phyloP scores from a whole-genome alignment of 2,797 vertebrate species.

The Chelmon rostratus region DNA sequence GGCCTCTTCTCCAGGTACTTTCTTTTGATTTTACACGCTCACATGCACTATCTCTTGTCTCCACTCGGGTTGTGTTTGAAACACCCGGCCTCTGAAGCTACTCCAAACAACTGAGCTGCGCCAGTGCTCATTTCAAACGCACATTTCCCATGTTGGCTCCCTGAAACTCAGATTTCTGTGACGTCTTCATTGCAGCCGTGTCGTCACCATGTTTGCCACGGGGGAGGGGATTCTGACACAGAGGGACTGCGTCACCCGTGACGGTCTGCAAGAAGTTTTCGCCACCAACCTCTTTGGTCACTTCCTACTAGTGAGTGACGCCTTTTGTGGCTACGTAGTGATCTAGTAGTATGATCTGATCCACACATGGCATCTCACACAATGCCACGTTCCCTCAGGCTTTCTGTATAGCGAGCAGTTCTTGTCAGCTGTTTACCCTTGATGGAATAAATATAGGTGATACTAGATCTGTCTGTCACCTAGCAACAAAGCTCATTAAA shows the following conservation, averaged over 20 bases:
- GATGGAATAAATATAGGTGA: slow-evolving; percentile 41
- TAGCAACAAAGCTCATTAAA: slow-evolving; percentile 77
- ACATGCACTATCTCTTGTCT: not conserved
- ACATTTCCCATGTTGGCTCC: not conserved
- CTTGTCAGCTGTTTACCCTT: slow-evolving; percentile 46
- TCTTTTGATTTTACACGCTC: slow-evolving; percentile 6
- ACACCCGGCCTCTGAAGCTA: not conserved
- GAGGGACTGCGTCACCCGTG: slow-evolving; percentile 87
- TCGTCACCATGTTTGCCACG: slow-evolving; percentile 91
- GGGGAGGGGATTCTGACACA: slow-evolving; percentile 93
- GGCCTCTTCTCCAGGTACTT: slow-evolving; percentile 91
- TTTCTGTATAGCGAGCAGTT: slow-evolving; percentile 34
- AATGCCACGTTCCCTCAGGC: not conserved
- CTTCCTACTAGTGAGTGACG: slow-evolving; percentile 90
- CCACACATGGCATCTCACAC: not conserved
- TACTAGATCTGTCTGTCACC: slow-evolving; percentile 67
- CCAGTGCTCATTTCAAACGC: not conserved
- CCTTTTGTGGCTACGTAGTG: not conserved
- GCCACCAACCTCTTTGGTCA: slow-evolving; percentile 96
- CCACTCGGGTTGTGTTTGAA: not conserved
- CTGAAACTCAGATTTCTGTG: not conserved
- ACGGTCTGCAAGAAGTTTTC: slow-evolving; percentile 93
- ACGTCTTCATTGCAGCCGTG: slow-evolving; percentile 77
- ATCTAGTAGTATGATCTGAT: not conserved
- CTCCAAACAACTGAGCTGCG: not conserved